Evolutionary conservation across 1,140 invertebrate genomes (phyloP), one percentile per base, ranked within the genome.

Genomic region (Drosophila subpulchrella): DNA sequence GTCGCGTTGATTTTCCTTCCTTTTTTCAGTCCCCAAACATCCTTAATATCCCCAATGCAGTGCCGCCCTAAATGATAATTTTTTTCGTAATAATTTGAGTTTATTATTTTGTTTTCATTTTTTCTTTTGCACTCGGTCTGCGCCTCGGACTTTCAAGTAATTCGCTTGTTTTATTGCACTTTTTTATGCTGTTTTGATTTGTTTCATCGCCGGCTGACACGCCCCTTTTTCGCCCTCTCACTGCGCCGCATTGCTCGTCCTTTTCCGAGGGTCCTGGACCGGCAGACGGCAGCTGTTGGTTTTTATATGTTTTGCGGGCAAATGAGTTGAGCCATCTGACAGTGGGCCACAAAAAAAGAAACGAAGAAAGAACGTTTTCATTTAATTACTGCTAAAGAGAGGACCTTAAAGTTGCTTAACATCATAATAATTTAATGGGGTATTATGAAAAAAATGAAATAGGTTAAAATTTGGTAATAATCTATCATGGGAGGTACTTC

Each of bases 121-220:
- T 67, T 32, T 41, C 36, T 50, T 50, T 30, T 44, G 51, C 30
- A 13, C 34, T 38, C 34, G 36, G 12, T 24, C 27, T 41, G 59
- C 34, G 17, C 34, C 32, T 55, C 30, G 44, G 56, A 46, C 42
- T 61, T 68, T 38, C 47, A 38, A 81, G 82, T 72, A 81, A 75
- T 81, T 86, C 60, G 38, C 56, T 51, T 88, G 67, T 89, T 88
- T 88, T 89, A 88, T 88, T 89, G 83, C 83, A 89, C 76, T 74
- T 81, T 89, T 84, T 89, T 89, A 81, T 65, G 77, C 73, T 62
- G 68, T 70, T 89, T 89, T 89, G 84, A 89, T 89, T 89, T 89
- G 84, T 73, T 89, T 78, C 76, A 68, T 83, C 38, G 60, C 48
- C 51, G 55, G n/a, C 62, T 24, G 42, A 32, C 66, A 62, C 66